These are phyloP conservation scores for Semotilus atromaculatus DNA, from an alignment of 2,797 vertebrate genomes.

Conservation along the genomic window DNA sequence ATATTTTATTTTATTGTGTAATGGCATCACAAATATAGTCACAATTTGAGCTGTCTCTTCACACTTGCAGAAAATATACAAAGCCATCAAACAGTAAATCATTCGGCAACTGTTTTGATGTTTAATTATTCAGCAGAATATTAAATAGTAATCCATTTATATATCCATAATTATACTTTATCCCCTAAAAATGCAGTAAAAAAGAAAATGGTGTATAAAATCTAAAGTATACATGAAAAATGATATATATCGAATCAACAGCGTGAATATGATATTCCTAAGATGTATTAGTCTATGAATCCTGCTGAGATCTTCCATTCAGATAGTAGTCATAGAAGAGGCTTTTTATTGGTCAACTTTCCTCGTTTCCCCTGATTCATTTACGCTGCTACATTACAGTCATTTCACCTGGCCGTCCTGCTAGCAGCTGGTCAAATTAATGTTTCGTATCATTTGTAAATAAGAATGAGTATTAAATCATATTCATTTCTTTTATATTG, in stretches of 20 bases:
- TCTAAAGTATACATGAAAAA: neutral
- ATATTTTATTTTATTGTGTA: constrained; percentile 8
- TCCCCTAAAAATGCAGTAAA: neutral
- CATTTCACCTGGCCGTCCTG: constrained; percentile 64
- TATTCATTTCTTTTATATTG: constrained; percentile 89
- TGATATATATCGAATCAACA: constrained; percentile 9
- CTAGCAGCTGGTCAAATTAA: constrained; percentile 80
- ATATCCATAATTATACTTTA: neutral
- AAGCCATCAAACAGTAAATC: constrained; percentile 1
- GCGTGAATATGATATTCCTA: neutral
- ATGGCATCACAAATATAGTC: constrained; percentile 16
- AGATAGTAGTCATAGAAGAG: constrained; percentile 11
- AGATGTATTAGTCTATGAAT: constrained; percentile 45
- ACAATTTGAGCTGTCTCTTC: neutral
- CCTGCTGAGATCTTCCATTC: neutral
- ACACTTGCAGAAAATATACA: neutral
- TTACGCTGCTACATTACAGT: constrained; percentile 57
- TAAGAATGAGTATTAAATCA: constrained; percentile 76
- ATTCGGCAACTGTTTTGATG: neutral
- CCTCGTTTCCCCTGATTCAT: neutral
- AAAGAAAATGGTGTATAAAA: neutral
- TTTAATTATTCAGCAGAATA: neutral
- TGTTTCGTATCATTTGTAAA: constrained; percentile 89
- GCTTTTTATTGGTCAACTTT: neutral
- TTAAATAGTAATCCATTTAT: neutral